Conservation (phyloP, 2,797 vertebrate genomes). For the Choloepus didactylus region DNA sequence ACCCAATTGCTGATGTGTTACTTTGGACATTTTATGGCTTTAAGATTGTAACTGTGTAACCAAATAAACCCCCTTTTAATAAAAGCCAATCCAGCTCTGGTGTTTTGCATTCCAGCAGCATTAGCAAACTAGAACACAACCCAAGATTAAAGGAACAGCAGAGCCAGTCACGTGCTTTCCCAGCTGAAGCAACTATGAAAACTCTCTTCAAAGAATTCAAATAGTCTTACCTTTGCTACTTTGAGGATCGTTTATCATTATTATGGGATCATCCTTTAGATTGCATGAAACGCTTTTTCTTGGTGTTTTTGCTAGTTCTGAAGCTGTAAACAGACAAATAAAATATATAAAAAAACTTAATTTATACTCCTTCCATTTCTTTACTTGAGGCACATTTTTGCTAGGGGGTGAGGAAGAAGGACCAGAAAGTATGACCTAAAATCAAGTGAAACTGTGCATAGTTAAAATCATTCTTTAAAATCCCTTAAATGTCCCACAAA, state of each 20-base stretch:
- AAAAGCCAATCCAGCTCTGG: too few relatives aligned
- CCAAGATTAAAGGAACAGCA: too few relatives aligned
- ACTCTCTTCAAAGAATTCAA: slow-evolving; percentile 53
- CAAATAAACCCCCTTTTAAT: too few relatives aligned
- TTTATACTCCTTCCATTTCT: not conserved
- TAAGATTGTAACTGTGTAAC: too few relatives aligned
- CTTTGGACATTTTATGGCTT: too few relatives aligned
- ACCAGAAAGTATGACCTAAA: not conserved
- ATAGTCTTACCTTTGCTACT: slow-evolving; percentile 90
- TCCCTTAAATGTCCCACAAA: slow-evolving; percentile 8
- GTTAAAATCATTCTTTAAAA: slow-evolving; percentile 26
- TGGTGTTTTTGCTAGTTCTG: slow-evolving; percentile 93
- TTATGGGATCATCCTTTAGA: slow-evolving; percentile 83
- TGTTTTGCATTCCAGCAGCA: too few relatives aligned
- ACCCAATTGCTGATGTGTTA: too few relatives aligned
- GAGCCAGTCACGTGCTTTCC: not conserved
- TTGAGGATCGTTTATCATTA: slow-evolving; percentile 87
- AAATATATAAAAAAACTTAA: not conserved
- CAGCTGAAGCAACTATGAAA: slow-evolving; percentile 38
- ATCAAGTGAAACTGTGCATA: not conserved
- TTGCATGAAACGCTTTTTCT: slow-evolving; percentile 88
- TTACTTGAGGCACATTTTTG: not conserved
- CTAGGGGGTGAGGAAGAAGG: not conserved
- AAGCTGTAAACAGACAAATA: slow-evolving; percentile 88
- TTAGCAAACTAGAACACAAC: too few relatives aligned